phyloP scores from a whole-genome alignment of 2,888 invertebrate species.

The Yponomeuta cagnagella region DNA sequence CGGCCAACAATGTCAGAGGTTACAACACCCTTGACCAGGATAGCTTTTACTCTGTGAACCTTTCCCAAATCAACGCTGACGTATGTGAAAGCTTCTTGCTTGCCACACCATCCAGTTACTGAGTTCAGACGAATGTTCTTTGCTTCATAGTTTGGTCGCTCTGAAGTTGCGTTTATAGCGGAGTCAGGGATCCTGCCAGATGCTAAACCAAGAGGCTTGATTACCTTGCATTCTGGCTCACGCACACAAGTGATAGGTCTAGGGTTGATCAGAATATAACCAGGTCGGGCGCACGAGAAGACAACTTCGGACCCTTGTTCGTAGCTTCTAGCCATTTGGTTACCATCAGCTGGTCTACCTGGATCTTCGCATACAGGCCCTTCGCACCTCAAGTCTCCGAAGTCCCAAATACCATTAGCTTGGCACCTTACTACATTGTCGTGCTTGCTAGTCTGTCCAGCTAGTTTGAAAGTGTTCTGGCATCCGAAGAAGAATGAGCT shows the following conservation, averaged over 20 bases:
- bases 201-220: conserved; percentile 91
- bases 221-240: conserved; percentile 95
- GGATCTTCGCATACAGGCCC: conserved; percentile 98
- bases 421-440: conserved; percentile 95
- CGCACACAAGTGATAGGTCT: conserved; percentile 92
- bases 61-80: conserved; percentile 96
- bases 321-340: conserved; percentile 88
- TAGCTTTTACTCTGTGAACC: conserved; percentile 94
- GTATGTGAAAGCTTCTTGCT: conserved; percentile 96
- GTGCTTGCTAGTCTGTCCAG: conserved; percentile 92
- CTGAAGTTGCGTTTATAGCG: conserved; percentile 96
- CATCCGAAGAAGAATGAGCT: conserved; percentile 97
- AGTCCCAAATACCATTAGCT: conserved; percentile 97
- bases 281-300: conserved; percentile 93
- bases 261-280: conserved; percentile 94
- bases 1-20: conserved; percentile 96
- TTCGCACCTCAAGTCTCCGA: conserved; percentile 95
- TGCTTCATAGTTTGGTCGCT: conserved; percentile 93
- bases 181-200: conserved; percentile 95
- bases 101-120: conserved; percentile 97
- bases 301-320: conserved; percentile 93
- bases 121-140: conserved; percentile 92
- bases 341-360: conserved; percentile 93
- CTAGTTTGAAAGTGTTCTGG: conserved; percentile 95
- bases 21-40: conserved; percentile 94